Conservation (phyloP, 2,888 invertebrate species). For the Dendrolimus houi region DNA sequence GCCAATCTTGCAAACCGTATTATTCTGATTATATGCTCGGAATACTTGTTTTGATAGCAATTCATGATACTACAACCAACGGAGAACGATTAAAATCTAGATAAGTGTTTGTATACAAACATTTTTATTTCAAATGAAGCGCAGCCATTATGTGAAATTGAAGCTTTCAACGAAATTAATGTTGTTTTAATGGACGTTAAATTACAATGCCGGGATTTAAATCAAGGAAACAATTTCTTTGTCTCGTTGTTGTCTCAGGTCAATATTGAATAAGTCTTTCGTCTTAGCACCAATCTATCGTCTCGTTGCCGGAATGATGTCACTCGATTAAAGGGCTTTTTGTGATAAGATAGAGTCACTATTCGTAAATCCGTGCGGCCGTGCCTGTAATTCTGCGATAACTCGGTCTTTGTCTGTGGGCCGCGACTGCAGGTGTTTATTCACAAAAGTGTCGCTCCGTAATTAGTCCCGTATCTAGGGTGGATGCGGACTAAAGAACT, state of each 20-base stretch:
- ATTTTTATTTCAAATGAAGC: slow-evolving; percentile 13
- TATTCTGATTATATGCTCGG: slow-evolving; percentile 31
- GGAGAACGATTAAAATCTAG: slow-evolving; percentile 15
- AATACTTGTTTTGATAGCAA: slow-evolving; percentile 21
- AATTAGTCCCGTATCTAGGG: slow-evolving; percentile 71
- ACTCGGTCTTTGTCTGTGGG: slow-evolving; percentile 69
- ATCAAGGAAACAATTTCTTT: slow-evolving; percentile 37
- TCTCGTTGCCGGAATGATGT: slow-evolving; percentile 21
- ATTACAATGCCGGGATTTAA: slow-evolving; percentile 29
- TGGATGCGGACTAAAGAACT: slow-evolving; percentile 67
- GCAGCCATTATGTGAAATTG: slow-evolving; percentile 15
- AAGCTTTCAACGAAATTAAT: slow-evolving; percentile 30
- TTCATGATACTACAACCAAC: slow-evolving; percentile 23
- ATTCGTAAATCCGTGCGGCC: slow-evolving; percentile 28
- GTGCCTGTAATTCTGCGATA: slow-evolving; percentile 68
- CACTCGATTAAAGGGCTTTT: slow-evolving; percentile 33
- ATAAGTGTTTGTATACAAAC: slow-evolving; percentile 11
- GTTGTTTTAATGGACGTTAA: slow-evolving; percentile 28
- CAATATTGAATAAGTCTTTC: slow-evolving; percentile 52
- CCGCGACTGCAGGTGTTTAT: slow-evolving; percentile 72
- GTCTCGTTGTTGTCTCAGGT: slow-evolving; percentile 41
- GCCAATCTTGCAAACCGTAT: slow-evolving; percentile 44
- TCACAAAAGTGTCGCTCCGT: slow-evolving; percentile 67
- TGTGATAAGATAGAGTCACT: slow-evolving; percentile 31
- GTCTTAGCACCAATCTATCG: slow-evolving; percentile 44